Percentiles rank a stretch among this genome's conserved stretches.
Conservation (phyloP, 2,113 vertebrate genomes). For the Cercocebus atys region DNA sequence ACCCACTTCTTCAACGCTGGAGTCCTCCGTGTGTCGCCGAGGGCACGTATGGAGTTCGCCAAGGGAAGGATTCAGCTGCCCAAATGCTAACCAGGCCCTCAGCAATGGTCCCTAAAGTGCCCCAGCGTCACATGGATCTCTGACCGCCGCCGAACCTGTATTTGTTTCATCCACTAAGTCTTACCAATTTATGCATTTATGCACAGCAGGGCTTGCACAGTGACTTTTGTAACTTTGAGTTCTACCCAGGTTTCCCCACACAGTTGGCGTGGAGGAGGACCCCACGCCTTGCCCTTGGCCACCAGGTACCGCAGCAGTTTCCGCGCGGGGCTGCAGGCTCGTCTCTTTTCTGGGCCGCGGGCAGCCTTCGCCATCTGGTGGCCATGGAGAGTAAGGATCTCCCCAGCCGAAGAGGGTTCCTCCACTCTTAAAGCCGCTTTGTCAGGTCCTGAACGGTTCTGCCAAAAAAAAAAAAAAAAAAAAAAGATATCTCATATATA, state of each 20-base stretch:
- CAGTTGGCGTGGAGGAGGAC: accelerated
- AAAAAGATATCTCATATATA: too few species aligned
- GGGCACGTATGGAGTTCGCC: background rate
- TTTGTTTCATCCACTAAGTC: too few species aligned
- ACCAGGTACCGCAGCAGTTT: accelerated
- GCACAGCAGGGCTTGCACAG: background rate
- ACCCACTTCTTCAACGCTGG: background rate
- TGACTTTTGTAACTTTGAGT: background rate
- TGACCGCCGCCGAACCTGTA: too few species aligned
- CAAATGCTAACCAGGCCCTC: background rate
- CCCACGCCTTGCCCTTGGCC: background rate
- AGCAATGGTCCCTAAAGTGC: background rate
- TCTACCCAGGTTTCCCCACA: background rate
- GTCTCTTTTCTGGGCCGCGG: background rate
- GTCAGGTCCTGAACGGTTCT: background rate
- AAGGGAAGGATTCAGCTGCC: background rate
- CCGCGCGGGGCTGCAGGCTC: accelerated
- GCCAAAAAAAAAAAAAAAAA: too few species aligned
- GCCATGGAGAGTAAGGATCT: background rate
- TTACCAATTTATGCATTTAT: too few species aligned
- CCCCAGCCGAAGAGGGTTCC: background rate
- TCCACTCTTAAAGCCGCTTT: background rate
- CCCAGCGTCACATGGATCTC: background rate
- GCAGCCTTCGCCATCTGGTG: constrained; percentile 76
- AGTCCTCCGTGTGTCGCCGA: background rate